Evolutionary conservation across 2,113 vertebrate genomes (phyloP).

Genomic region (Ciconia stormi): DNA sequence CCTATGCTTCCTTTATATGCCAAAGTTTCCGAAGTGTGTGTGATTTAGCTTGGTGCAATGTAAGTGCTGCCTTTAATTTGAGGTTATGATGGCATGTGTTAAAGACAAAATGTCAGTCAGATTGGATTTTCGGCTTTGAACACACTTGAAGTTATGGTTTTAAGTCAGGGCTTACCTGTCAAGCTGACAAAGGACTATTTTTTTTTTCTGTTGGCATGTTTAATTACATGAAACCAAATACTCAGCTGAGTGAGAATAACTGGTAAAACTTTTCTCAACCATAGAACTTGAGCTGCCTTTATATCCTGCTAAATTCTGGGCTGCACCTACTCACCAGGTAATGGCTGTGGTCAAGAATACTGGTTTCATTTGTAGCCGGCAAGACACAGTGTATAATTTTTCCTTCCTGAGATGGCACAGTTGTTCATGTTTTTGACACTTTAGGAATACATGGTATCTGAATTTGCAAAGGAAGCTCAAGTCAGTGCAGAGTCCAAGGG

Average conservation of each 20-base stretch:
- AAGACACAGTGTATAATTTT: neutral
- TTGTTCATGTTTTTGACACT: neutral
- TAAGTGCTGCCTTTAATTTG: constrained; percentile 24
- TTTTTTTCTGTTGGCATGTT: neutral
- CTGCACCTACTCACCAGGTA: neutral
- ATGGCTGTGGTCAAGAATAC: neutral
- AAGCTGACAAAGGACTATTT: neutral
- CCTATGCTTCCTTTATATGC: neutral
- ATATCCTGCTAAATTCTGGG: neutral
- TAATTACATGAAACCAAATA: neutral
- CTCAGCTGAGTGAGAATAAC: neutral
- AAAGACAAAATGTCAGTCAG: constrained; percentile 33
- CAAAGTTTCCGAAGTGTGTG: neutral
- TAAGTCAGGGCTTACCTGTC: neutral
- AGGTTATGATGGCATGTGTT: neutral
- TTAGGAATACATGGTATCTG: neutral
- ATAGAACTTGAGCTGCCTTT: neutral
- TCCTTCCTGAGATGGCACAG: neutral
- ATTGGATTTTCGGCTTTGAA: constrained; percentile 25
- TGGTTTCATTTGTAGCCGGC: neutral
- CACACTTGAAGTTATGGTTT: neutral
- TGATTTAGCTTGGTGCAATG: neutral
- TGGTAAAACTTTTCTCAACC: neutral
- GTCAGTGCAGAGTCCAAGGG: neutral
- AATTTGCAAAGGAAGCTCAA: neutral